phyloP scores from a whole-genome alignment of 2,888 invertebrate species.

The Ametastegia equiseti region DNA sequence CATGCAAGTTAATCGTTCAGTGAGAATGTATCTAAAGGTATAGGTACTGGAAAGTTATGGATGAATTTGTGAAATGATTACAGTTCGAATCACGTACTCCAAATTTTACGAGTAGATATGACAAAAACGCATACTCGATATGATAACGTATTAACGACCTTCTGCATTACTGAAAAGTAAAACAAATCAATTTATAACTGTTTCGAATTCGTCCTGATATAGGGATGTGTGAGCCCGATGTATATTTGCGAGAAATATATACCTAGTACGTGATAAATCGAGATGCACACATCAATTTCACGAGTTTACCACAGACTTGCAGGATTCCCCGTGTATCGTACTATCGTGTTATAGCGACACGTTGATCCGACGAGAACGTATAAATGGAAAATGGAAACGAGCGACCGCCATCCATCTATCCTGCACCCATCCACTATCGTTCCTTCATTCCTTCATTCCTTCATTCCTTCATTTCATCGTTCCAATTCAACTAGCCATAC shows the following conservation, averaged over 20 bases:
- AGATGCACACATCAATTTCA: constrained; percentile 38
- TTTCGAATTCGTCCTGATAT: background rate
- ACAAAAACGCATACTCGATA: background rate
- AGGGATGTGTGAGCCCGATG: constrained; percentile 5
- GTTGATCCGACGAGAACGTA: constrained; percentile 23
- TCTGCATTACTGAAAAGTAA: background rate
- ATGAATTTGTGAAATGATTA: background rate
- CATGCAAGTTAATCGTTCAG: background rate
- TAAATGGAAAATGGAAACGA: constrained; percentile 24
- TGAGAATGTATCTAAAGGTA: no score
- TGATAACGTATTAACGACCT: background rate
- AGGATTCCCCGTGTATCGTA: constrained; percentile 9
- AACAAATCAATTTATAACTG: constrained; percentile 9
- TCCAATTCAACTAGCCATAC: background rate
- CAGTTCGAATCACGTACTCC: background rate
- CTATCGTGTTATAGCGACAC: constrained; percentile 31
- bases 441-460: constrained; percentile 17
- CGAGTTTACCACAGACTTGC: constrained; percentile 5
- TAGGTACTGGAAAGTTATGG: background rate
- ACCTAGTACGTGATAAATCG: constrained; percentile 25
- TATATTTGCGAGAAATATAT: constrained; percentile 14
- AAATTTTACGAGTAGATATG: background rate
- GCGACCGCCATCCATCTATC: constrained; percentile 14
- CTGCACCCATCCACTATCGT: no score
- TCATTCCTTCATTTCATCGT: constrained; percentile 1